Evolutionary conservation across 2,888 invertebrate species (phyloP).

Genomic region (Habroteleia sp.): DNA sequence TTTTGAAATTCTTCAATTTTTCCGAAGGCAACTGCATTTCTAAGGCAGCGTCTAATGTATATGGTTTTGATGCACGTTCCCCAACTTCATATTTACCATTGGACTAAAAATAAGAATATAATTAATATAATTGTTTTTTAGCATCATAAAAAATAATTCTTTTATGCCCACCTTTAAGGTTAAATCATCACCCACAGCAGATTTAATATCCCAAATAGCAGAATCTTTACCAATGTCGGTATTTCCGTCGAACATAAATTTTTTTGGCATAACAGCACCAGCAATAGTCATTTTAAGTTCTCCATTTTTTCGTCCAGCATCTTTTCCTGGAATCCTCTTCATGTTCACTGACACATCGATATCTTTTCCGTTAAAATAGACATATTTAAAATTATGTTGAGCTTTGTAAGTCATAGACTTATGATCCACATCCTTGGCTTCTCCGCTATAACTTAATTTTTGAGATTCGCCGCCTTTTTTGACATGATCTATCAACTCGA

Average conservation of each 20-base stretch:
- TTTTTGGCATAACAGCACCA: conserved; percentile 67
- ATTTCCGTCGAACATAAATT: conserved; percentile 61
- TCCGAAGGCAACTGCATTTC: conserved; percentile 83
- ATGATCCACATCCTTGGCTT: conserved; percentile 80
- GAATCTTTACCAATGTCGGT: conserved; percentile 59
- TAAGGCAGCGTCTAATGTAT: conserved; percentile 81
- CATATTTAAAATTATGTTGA: conserved; percentile 79
- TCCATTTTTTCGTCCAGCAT: conserved; percentile 69
- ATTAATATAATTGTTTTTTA: conserved; percentile 7
- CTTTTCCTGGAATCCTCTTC: conserved; percentile 77
- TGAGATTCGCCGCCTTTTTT: conserved; percentile 81
- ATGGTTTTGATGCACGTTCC: conserved; percentile 79
- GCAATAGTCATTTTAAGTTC: conserved; percentile 66
- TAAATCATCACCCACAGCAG: conserved; percentile 70
- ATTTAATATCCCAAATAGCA: conserved; percentile 65
- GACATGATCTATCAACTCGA: conserved; percentile 77
- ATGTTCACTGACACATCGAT: conserved; percentile 77
- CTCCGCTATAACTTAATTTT: conserved; percentile 78
- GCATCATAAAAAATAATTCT: too few relatives aligned
- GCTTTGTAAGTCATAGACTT: conserved; percentile 80
- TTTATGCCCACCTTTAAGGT: conserved; percentile 67
- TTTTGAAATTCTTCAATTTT: conserved; percentile 83
- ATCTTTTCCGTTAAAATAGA: conserved; percentile 82
- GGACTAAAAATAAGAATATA: conserved; percentile 62
- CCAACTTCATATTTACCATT: conserved; percentile 66